Base-by-base conservation (phyloP, 2,113 vertebrate species). In the Tauraco erythrolophus region DNA sequence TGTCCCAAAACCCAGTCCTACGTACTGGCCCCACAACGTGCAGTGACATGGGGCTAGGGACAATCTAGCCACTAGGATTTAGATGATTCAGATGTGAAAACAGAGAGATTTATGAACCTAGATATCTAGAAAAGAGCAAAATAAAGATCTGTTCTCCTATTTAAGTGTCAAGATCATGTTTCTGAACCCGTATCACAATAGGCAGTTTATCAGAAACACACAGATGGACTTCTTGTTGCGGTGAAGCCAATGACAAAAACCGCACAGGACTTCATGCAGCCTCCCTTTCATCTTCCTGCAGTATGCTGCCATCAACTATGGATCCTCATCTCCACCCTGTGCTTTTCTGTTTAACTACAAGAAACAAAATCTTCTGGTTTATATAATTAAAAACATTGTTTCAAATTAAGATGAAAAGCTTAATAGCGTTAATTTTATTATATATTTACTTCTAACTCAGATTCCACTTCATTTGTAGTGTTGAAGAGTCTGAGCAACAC, bases 281-380 rank as follows among this genome's bases (percentile, higher is more conserved):
- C 41, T 48, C 61, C 37, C n/a, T 51, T 27, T 4, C 41, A 13
- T 46, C 24, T 53, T 89, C 37, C 69, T 39, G 35, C 27, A 50
- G 9, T 2, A 69, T 3, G 3, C 1, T 78, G 33, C 39, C 14
- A 76, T 46, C 28, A 75, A 8, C 22, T 45, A 62, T 2, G 0
- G 16, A 65, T 41, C 27, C 56, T 57, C 80, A 48, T 27, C 45
- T 65, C 16, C 14, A 69, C 19, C 12, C 39, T 22, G 10, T 53
- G 79, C 28, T 79, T 70, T 70, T 58, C 68, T 87, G 25, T 41
- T 64, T 45, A 74, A 72, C 19, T 54, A 75, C 61, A 88, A 31
- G 25, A 57, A 88, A 41, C 14, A 82, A 66, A 75, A 54, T 57
- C 30, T 85, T 78, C 31, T 31, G 21, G 13, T 41, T 75, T 54